phyloP scores from a whole-genome alignment of 2,888 invertebrate genomes.

The Leucophora obtusa region DNA sequence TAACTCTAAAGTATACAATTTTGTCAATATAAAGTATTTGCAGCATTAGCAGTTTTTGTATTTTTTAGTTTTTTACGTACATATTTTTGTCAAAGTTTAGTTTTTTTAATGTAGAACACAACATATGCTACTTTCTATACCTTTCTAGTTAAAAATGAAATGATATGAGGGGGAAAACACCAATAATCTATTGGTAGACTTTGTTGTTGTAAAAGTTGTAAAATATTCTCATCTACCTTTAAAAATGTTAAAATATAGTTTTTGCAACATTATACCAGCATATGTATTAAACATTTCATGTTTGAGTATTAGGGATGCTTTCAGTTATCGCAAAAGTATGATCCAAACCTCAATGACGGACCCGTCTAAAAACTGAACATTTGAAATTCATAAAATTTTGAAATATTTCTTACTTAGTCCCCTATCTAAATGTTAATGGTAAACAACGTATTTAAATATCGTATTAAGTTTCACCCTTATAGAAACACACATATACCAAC shows the following conservation, averaged over 20 bases:
- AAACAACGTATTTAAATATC: too few relatives aligned
- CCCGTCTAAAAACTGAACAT: too few relatives aligned
- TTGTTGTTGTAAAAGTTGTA: conserved; percentile 9
- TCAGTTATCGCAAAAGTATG: too few relatives aligned
- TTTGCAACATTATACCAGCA: background rate
- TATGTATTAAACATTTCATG: conserved; percentile 9
- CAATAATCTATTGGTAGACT: conserved; percentile 19
- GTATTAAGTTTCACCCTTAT: background rate
- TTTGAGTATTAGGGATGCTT: background rate
- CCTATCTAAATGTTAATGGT: too few relatives aligned
- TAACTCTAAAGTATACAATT: background rate
- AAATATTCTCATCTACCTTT: conserved; percentile 17
- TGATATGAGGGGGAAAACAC: background rate
- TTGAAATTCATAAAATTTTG: too few relatives aligned
- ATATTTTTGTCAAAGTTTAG: background rate
- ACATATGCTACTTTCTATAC: background rate
- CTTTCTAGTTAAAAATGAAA: background rate
- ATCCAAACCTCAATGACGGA: too few relatives aligned
- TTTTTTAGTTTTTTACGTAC: background rate
- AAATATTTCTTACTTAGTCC: too few relatives aligned
- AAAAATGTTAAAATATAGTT: background rate
- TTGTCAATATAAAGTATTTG: conserved; percentile 23
- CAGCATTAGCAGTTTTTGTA: conserved; percentile 9
- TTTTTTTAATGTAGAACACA: background rate
- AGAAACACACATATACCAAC: background rate